Evolutionary conservation across 2,888 invertebrate species (phyloP), one percentile per base, ranked within the genome.

Genomic region (Andrena fulva): DNA sequence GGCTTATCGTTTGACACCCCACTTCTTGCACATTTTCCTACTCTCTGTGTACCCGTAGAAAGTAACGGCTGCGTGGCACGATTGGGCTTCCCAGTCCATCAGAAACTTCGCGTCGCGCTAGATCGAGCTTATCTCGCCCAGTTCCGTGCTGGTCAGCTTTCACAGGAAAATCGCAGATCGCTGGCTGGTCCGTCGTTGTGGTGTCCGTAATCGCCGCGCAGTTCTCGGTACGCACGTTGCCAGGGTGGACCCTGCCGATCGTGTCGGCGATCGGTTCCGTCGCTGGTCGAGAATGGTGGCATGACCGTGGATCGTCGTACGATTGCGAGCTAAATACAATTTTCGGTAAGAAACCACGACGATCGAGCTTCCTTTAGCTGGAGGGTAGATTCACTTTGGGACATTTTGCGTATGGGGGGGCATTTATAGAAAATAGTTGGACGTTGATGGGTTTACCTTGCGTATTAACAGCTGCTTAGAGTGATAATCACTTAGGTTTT

Each of bases 21-120:
- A 87, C 86, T 87, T 86, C 78, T 33, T 29, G 10, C 64, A 74
- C 20, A 67, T 64, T 73, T 71, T 85, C 85, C 76, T 70, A 59
- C 69, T 62, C 62, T 56, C 24, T 56, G 56, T 60, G n/a, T 64
- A 29, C 66, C 29, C 42, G 80, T 84, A 77, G 85, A 77, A 78
- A 87, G 63, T 72, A 76, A 56, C 60, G 35, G 64, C 63, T 20
- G 52, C n/a, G 59, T 67, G 70, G 48, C 66, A 16, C 70, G 75
- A 80, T 84, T 56, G 29, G 29, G n/a, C 20, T 60, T 67, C 74
- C 75, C 80, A 86, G 85, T 86, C 42, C 59, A 74, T 74, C 64
- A 52, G 52, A 54, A 84, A 75, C 85, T 24, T 63, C 63, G 85
- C 62, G 67, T 77, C 81, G 63, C 63, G 84, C 59, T 72, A 66